A percentile compares a stretch with the other conserved stretches of the same genome.
These are phyloP conservation scores for Microcebus lehilahytsara DNA, from an alignment of 2,113 vertebrate genomes.

Conservation along the genomic window DNA sequence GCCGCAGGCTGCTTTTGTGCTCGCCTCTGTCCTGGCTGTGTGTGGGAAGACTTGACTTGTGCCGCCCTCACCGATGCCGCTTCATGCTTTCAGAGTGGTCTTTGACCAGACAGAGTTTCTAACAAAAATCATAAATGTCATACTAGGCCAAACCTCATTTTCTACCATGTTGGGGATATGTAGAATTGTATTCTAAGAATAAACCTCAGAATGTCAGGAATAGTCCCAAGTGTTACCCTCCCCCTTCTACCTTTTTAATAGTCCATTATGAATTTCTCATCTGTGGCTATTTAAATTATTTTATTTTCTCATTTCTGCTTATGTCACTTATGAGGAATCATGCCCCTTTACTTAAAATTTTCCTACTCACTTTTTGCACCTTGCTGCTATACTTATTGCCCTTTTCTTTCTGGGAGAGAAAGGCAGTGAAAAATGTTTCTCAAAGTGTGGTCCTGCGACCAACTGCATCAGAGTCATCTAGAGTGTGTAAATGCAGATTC, in stretches of 20 bases:
- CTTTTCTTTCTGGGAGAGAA: background rate
- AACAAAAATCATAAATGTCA: background rate
- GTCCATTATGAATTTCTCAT: background rate
- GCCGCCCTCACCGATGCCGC: background rate
- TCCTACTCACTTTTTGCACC: background rate
- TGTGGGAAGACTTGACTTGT: background rate
- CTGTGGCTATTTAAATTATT: constrained; percentile 29
- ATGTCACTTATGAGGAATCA: constrained; percentile 3
- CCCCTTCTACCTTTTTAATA: background rate
- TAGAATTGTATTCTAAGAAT: constrained; percentile 37
- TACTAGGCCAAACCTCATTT: background rate
- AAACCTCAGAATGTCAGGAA: background rate
- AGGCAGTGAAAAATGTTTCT: constrained; percentile 2
- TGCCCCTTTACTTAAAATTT: constrained; percentile 12
- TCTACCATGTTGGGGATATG: background rate
- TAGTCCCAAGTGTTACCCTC: background rate
- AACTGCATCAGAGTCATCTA: background rate
- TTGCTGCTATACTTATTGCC: background rate
- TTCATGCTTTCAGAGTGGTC: background rate
- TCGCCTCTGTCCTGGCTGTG: background rate
- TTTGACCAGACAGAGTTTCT: background rate
- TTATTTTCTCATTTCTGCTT: constrained; percentile 7
- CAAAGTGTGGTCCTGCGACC: background rate
- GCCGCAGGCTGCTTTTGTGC: background rate
- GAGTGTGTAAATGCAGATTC: background rate